Evolutionary conservation across 2,113 vertebrate genomes (phyloP).

Genomic region (Apaloderma vittatum): DNA sequence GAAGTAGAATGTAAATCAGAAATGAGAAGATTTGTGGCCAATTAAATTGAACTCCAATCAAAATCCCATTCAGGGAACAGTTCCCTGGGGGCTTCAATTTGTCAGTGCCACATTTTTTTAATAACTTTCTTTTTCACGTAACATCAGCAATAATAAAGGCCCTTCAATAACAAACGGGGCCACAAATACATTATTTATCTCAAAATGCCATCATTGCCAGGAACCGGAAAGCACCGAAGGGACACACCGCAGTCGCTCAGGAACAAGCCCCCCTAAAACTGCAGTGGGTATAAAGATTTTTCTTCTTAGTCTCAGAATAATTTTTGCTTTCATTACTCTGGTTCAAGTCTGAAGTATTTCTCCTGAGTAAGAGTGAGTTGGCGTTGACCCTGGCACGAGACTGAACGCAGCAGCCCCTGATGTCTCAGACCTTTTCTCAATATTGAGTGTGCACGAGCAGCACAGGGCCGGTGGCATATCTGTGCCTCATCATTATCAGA

Average conservation of each 20-base stretch:
- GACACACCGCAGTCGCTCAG: neutral
- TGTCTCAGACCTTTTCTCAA: neutral
- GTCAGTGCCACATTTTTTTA: conserved; percentile 68
- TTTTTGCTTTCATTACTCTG: conserved; percentile 31
- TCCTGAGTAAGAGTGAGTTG: neutral
- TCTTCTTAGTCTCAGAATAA: neutral
- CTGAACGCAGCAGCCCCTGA: neutral
- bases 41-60: conserved; percentile 77
- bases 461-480: neutral
- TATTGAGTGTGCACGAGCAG: neutral
- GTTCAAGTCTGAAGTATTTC: conserved; percentile 16
- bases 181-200: conserved; percentile 38
- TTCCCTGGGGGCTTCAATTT: conserved; percentile 68
- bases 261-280: neutral
- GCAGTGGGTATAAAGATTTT: neutral
- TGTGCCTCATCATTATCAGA: neutral
- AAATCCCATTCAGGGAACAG: conserved; percentile 68
- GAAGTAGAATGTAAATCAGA: conserved; percentile 66
- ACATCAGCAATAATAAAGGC: conserved; percentile 62
- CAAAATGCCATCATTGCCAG: conserved; percentile 46
- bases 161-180: conserved; percentile 45
- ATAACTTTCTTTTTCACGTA: conserved; percentile 67
- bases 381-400: neutral
- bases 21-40: conserved; percentile 59
- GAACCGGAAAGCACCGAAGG: conserved; percentile 26